phyloP scores from a whole-genome alignment of 1,140 invertebrate genomes.

The Drosophila gunungcola region DNA sequence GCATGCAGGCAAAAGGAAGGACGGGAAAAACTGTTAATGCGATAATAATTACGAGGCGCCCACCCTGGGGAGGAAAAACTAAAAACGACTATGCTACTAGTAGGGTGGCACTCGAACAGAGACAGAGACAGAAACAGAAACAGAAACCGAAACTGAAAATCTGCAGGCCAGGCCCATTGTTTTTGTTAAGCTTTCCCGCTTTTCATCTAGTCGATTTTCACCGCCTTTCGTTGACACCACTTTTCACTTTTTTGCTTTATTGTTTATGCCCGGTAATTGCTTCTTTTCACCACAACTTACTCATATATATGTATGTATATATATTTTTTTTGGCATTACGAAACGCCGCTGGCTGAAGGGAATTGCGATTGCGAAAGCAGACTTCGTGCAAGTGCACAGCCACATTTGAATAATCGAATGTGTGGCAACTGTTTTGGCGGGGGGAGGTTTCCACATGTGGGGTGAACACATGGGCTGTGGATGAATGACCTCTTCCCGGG shows the following conservation, averaged over 20 bases:
- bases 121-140: conserved; percentile 3
- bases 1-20: conserved; percentile 6
- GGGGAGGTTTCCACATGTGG: not conserved
- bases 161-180: conserved; percentile 4
- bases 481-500: conserved; percentile 10
- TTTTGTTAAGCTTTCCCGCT: conserved; percentile 19
- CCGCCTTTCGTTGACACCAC: conserved; percentile 41
- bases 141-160: conserved; percentile 20
- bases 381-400: conserved; percentile 23
- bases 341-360: not conserved
- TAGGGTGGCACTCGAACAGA: not conserved
- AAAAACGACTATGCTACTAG: too few species aligned
- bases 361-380: conserved; percentile 15
- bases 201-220: conserved; percentile 25
- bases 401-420: conserved; percentile 35
- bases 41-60: conserved; percentile 47
- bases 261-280: conserved; percentile 33
- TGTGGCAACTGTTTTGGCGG: not conserved
- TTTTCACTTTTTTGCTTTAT: conserved; percentile 30
- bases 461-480: conserved; percentile 14
- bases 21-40: conserved; percentile 45
- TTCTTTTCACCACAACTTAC: conserved; percentile 1
- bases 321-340: conserved; percentile 20
- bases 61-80: not conserved
- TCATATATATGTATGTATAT: too few species aligned